A percentile compares a stretch with the other conserved stretches of the same genome.
Conservation (phyloP, 23 tunicate genomes). For the Trididemnum nubilum region DNA sequence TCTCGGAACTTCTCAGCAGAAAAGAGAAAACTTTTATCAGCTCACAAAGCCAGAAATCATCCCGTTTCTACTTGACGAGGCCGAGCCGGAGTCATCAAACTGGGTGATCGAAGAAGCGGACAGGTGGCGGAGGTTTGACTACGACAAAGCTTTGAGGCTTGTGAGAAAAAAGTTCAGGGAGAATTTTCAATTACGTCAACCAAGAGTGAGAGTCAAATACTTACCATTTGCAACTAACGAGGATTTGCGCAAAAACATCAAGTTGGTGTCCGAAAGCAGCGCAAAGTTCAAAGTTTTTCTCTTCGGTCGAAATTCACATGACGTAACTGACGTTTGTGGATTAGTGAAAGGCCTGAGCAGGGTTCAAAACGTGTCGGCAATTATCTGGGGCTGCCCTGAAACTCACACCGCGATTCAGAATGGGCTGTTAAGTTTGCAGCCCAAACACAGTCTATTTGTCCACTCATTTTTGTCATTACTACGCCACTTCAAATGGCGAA, state of each 20-base stretch:
- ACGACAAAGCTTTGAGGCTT: neutral
- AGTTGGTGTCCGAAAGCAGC: neutral
- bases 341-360: slow-evolving; percentile 8
- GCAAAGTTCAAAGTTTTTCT: neutral
- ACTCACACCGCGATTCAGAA: neutral
- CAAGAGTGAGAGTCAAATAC: no score
- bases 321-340: neutral
- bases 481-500: slow-evolving; percentile 44
- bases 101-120: slow-evolving; percentile 36
- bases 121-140: neutral
- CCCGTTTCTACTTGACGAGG: neutral
- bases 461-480: slow-evolving; percentile 34
- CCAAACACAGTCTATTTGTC: neutral
- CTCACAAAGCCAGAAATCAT: slow-evolving; percentile 9
- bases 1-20: neutral
- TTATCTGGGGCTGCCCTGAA: neutral
- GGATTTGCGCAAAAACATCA: neutral
- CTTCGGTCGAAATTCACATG: neutral
- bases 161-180: slow-evolving; percentile 19
- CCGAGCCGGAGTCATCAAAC: slow-evolving; percentile 32
- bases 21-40: neutral
- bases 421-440: slow-evolving; percentile 1
- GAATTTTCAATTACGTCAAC: neutral
- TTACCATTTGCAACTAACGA: neutral
- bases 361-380: neutral